Conservation (phyloP, 30 jellyfish, hydroid and myxozoan species). For the Mastigias papua region DNA sequence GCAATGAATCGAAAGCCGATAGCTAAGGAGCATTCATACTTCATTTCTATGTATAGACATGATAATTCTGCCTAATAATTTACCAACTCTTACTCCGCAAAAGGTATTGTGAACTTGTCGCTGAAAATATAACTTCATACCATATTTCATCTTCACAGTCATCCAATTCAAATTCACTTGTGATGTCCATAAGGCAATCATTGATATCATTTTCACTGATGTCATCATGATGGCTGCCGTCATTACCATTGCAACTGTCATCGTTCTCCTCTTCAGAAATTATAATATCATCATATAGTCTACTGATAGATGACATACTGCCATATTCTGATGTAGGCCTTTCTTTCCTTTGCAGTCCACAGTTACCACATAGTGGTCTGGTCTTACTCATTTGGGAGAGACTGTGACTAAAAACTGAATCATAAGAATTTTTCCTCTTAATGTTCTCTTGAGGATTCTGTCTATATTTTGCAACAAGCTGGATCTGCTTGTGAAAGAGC, state of each 20-base stretch:
- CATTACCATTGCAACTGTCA: slow-evolving; percentile 58
- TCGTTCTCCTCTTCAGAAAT: slow-evolving; percentile 12
- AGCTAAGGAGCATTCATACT: too few relatives aligned
- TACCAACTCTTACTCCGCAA: not conserved
- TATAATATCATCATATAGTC: not conserved
- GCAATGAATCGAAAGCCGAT: too few relatives aligned
- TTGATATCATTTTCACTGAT: slow-evolving; percentile 28
- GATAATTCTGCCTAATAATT: too few relatives aligned
- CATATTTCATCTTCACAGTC: slow-evolving; percentile 19
- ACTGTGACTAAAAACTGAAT: not conserved
- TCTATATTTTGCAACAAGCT: slow-evolving; percentile 39
- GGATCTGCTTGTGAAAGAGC: slow-evolving; percentile 27
- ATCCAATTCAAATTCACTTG: not conserved
- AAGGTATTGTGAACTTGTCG: too few relatives aligned
- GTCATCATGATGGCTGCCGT: slow-evolving; percentile 35
- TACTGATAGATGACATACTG: slow-evolving; percentile 49
- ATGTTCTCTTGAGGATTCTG: not conserved
- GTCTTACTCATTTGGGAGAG: not conserved
- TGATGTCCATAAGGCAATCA: not conserved
- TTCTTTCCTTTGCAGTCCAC: slow-evolving; percentile 60
- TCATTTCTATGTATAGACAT: too few relatives aligned
- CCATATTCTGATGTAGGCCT: slow-evolving; percentile 72
- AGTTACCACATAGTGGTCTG: slow-evolving; percentile 10
- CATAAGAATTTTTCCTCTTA: not conserved
- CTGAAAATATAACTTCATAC: not conserved